Percentiles rank a stretch among this genome's conserved stretches.
These are phyloP conservation scores for Meliscaeva auricollis DNA, from an alignment of 2,888 invertebrate genomes.

Conservation along the genomic window DNA sequence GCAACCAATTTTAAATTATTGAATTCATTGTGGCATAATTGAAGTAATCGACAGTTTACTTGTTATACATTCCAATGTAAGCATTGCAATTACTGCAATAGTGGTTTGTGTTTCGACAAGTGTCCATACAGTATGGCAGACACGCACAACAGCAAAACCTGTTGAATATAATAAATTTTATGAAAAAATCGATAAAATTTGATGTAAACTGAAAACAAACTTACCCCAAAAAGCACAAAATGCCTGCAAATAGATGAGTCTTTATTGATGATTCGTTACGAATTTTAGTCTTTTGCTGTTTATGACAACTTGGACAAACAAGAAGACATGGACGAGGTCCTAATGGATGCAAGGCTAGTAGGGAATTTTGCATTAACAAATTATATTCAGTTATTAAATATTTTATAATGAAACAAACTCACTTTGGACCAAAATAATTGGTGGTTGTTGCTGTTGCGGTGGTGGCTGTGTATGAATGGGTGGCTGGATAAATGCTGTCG, in stretches of 20 bases:
- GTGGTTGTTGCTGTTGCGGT: conserved; percentile 20
- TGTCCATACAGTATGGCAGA: conserved; percentile 79
- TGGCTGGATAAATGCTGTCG: background rate
- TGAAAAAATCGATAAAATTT: background rate
- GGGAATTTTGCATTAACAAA: background rate
- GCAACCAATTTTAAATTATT: no score
- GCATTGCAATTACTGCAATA: conserved; percentile 79
- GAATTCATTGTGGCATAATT: no score
- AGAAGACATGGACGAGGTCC: conserved; percentile 62
- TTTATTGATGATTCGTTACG: conserved; percentile 77
- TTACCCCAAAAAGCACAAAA: conserved; percentile 76
- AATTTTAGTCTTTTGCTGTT: conserved; percentile 76
- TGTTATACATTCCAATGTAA: conserved; percentile 79
- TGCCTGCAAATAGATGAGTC: conserved; percentile 78
- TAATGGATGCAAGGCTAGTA: conserved; percentile 40
- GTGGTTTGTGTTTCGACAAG: conserved; percentile 80
- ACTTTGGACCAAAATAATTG: conserved; percentile 51
- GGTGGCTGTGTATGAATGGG: conserved; percentile 13
- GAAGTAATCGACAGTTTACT: conserved; percentile 57
- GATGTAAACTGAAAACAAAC: background rate
- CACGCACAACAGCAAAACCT: conserved; percentile 79
- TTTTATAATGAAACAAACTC: background rate
- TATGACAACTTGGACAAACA: conserved; percentile 79
- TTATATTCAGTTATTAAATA: background rate
- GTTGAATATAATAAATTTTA: conserved; percentile 18